A percentile compares a stretch with the other conserved stretches of the same genome.
These are phyloP conservation scores for Urechis unicinctus DNA, from an alignment of 2,888 invertebrate species.

Conservation along the genomic window DNA sequence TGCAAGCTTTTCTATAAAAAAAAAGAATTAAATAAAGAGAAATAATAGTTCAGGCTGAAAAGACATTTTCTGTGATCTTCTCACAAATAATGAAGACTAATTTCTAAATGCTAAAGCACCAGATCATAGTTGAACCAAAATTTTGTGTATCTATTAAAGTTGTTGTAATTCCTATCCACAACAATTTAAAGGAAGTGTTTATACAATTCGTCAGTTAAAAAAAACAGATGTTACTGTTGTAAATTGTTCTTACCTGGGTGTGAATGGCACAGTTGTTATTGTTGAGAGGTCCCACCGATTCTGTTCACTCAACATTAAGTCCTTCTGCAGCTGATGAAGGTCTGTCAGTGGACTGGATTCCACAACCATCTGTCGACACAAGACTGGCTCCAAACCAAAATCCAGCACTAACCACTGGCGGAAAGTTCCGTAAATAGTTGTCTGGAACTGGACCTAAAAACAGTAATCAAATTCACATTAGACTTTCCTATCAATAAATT, in stretches of 20 bases:
- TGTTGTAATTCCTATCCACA: background rate
- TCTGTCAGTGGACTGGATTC: conserved; percentile 69
- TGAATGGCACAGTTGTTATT: conserved; percentile 53
- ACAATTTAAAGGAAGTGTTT: background rate
- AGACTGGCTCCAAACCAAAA: conserved; percentile 57
- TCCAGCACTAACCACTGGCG: conserved; percentile 72
- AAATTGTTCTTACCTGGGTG: conserved; percentile 37
- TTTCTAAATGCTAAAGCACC: no score
- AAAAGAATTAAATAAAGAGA: no score
- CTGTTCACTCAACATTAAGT: conserved; percentile 36
- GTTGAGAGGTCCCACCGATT: conserved; percentile 59
- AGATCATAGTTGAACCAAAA: background rate
- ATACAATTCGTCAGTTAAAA: background rate
- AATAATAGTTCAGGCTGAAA: no score
- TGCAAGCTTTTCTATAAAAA: no score
- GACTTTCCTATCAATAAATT: no score
- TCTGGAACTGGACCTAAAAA: conserved; percentile 58
- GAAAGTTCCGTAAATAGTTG: conserved; percentile 72
- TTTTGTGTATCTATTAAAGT: no score
- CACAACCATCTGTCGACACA: conserved; percentile 60
- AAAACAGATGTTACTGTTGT: background rate
- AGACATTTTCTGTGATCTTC: no score
- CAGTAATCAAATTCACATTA: background rate
- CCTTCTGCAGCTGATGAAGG: conserved; percentile 39
- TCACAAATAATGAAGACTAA: no score